phyloP scores from a whole-genome alignment of 2,888 invertebrate species.

The Mythimna loreyi region DNA sequence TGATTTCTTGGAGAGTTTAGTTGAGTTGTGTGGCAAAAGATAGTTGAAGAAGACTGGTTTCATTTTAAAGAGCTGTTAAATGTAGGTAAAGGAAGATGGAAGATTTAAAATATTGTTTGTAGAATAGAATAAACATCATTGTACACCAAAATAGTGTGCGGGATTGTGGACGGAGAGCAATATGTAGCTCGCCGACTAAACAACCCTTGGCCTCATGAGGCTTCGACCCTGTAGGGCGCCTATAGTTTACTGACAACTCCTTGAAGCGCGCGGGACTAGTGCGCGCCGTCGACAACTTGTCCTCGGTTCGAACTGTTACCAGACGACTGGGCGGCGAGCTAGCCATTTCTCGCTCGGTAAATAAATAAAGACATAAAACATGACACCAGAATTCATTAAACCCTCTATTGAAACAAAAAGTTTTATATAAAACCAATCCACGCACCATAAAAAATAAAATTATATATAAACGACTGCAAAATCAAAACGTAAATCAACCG shows the following conservation, averaged over 20 bases:
- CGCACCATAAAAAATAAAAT: not conserved
- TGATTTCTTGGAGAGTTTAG: slow-evolving; percentile 1
- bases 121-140: too few relatives aligned
- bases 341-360: too few relatives aligned
- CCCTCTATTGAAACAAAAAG: not conserved
- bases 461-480: not conserved
- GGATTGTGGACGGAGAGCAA: too few relatives aligned
- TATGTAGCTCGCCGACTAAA: too few relatives aligned
- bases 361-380: not conserved
- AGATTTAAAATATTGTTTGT: not conserved
- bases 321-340: too few relatives aligned
- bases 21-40: not conserved
- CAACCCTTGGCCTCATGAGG: too few relatives aligned
- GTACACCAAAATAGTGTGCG: too few relatives aligned
- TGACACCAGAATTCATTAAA: not conserved
- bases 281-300: too few relatives aligned
- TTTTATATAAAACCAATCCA: not conserved
- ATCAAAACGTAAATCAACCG: not conserved
- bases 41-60: not conserved
- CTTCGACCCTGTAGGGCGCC: too few relatives aligned
- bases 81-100: not conserved
- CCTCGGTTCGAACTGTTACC: too few relatives aligned
- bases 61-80: not conserved
- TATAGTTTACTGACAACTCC: too few relatives aligned
- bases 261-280: too few relatives aligned